Evolutionary conservation across 2,113 vertebrate species (phyloP).

Genomic region (Peromyscus californicus): DNA sequence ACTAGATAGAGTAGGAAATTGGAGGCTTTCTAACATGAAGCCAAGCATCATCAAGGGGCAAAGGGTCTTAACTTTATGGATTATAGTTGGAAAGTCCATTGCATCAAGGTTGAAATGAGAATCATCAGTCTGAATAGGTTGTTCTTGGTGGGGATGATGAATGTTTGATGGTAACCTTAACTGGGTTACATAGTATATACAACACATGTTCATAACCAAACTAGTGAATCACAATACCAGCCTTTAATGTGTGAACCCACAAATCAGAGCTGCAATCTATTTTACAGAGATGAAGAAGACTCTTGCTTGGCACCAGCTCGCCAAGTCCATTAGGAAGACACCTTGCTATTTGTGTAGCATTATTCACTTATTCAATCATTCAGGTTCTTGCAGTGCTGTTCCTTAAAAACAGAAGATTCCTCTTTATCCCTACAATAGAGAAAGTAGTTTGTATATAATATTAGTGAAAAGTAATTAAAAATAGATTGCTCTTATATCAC

Average conservation of each 20-base stretch:
- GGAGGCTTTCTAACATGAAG: too few species aligned
- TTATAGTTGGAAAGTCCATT: fast-evolving
- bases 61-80: too few species aligned
- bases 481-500: not conserved
- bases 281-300: not conserved
- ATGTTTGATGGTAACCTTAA: not conserved
- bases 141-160: too few species aligned
- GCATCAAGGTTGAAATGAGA: not conserved
- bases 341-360: not conserved
- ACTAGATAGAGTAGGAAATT: not conserved
- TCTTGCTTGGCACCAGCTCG: not conserved
- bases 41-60: not conserved
- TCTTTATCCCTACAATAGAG: not conserved
- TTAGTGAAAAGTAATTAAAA: not conserved
- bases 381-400: not conserved
- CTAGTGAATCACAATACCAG: not conserved
- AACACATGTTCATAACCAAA: not conserved
- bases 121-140: not conserved
- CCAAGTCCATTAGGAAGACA: not conserved
- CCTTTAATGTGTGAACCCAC: not conserved
- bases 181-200: not conserved
- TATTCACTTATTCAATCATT: not conserved
- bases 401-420: not conserved
- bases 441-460: not conserved
- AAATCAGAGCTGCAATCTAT: not conserved